phyloP scores from a whole-genome alignment of 2,888 invertebrate genomes.

The Miltochrista miniata region DNA sequence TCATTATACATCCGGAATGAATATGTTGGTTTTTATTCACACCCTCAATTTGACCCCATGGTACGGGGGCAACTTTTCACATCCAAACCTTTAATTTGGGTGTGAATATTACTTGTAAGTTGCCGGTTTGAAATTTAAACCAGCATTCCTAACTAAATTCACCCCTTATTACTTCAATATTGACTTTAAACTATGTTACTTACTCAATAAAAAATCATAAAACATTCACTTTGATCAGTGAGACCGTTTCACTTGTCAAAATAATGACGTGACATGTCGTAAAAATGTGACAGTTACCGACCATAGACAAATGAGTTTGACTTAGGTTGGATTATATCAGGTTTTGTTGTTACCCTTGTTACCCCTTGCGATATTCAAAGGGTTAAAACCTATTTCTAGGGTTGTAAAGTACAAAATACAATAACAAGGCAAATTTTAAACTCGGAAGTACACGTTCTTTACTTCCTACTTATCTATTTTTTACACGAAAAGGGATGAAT shows the following conservation, averaged over 20 bases:
- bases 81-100: background rate
- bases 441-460: conserved; percentile 52
- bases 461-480: conserved; percentile 69
- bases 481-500: conserved; percentile 60
- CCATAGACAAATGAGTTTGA: conserved; percentile 60
- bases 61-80: background rate
- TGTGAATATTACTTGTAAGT: too few relatives aligned
- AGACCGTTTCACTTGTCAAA: conserved; percentile 62
- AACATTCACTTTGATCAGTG: conserved; percentile 36
- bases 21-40: too few relatives aligned
- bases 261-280: conserved; percentile 64
- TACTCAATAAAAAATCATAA: conserved; percentile 28
- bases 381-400: conserved; percentile 33
- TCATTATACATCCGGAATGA: too few relatives aligned
- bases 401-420: conserved; percentile 37
- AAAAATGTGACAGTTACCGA: conserved; percentile 58
- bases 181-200: conserved; percentile 25
- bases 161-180: conserved; percentile 22
- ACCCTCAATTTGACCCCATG: too few relatives aligned
- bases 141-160: conserved; percentile 21
- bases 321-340: conserved; percentile 59
- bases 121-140: too few relatives aligned
- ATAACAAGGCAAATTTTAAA: conserved; percentile 34
- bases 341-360: conserved; percentile 39
- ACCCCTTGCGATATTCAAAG: conserved; percentile 24